phyloP scores from a whole-genome alignment of 2,888 invertebrate species.

The Aphrophora alni region DNA sequence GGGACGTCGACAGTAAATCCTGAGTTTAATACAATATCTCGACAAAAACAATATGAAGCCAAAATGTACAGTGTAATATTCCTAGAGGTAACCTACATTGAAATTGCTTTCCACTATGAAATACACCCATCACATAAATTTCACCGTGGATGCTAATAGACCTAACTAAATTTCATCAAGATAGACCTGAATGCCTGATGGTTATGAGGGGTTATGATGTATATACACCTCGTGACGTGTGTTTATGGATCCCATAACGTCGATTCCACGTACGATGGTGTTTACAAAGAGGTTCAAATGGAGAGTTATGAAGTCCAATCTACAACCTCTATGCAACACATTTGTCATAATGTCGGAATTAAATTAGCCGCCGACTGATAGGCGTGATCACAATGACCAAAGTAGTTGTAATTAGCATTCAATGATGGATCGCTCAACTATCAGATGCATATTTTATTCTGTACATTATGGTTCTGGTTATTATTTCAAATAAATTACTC shows the following conservation, averaged over 20 bases:
- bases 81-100: no score
- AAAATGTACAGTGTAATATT: no score
- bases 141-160: no score
- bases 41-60: no score
- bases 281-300: background rate
- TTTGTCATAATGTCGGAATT: constrained; percentile 6
- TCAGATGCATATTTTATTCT: background rate
- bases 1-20: no score
- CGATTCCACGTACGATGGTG: background rate
- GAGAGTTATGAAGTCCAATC: background rate
- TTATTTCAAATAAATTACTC: background rate
- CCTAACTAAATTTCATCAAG: no score
- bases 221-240: background rate
- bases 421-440: background rate
- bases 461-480: background rate
- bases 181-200: no score
- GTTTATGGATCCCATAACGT: background rate
- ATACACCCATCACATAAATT: no score
- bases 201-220: background rate
- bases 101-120: no score
- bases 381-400: background rate
- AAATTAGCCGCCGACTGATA: background rate
- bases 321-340: background rate
- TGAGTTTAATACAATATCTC: no score
- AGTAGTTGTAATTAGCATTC: background rate